Evolutionary conservation across 1,140 invertebrate species (phyloP).

Genomic region (Ectropis grisescens): DNA sequence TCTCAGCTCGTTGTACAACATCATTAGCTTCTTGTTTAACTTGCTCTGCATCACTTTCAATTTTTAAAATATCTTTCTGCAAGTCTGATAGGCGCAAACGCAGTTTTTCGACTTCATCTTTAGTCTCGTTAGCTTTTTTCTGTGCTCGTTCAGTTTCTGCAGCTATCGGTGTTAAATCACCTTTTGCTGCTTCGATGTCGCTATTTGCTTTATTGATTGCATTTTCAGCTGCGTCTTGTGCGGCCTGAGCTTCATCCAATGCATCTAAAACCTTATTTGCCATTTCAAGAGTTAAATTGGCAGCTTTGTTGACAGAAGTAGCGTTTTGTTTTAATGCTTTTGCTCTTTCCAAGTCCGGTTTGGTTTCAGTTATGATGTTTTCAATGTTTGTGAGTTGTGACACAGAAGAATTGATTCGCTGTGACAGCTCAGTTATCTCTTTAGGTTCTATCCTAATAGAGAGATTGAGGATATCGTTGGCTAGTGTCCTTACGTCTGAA

Average conservation of each 20-base stretch:
- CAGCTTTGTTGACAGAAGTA: slow-evolving; percentile 80
- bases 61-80: slow-evolving; percentile 82
- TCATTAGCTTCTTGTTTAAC: slow-evolving; percentile 71
- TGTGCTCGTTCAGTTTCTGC: slow-evolving; percentile 81
- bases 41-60: slow-evolving; percentile 74
- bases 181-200: slow-evolving; percentile 83
- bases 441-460: slow-evolving; percentile 79
- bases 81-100: slow-evolving; percentile 78
- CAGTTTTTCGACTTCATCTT: slow-evolving; percentile 76
- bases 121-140: slow-evolving; percentile 80
- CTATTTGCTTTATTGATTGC: slow-evolving; percentile 85
- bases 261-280: slow-evolving; percentile 73
- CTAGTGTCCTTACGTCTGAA: slow-evolving; percentile 82
- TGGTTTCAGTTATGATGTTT: slow-evolving; percentile 88
- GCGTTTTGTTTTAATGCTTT: slow-evolving; percentile 82
- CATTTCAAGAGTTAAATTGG: slow-evolving; percentile 70
- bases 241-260: slow-evolving; percentile 77
- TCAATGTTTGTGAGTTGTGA: slow-evolving; percentile 91
- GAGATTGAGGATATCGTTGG: slow-evolving; percentile 79
- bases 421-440: slow-evolving; percentile 86
- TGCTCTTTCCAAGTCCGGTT: slow-evolving; percentile 81
- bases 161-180: slow-evolving; percentile 76
- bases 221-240: slow-evolving; percentile 82
- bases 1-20: slow-evolving; percentile 60
- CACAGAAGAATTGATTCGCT: slow-evolving; percentile 88